Percentiles rank a stretch among this genome's conserved stretches.
phyloP scores from a whole-genome alignment of 2,888 invertebrate genomes.

The Stenolophus ochropezus region DNA sequence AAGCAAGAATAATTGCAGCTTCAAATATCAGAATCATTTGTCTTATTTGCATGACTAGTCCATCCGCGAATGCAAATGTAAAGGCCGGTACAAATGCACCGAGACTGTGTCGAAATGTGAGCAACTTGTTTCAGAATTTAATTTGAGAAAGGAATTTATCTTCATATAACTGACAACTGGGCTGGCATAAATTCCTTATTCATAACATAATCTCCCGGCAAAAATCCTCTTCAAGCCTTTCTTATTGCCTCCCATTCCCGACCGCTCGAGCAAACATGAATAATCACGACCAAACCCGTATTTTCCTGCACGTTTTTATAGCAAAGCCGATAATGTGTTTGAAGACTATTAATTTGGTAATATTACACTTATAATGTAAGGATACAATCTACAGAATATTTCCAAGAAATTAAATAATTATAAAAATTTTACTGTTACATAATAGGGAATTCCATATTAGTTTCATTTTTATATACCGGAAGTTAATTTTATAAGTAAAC shows the following conservation, averaged over 20 bases:
- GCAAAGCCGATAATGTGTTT: not conserved
- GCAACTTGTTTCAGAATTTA: slow-evolving; percentile 11
- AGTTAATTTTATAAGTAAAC: too few relatives aligned
- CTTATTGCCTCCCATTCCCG: not conserved
- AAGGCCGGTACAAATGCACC: not conserved
- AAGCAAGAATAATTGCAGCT: not conserved
- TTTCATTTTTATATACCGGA: too few relatives aligned
- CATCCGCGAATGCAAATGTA: not conserved
- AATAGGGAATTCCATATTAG: not conserved
- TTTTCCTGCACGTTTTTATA: not conserved
- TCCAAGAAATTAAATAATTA: too few relatives aligned
- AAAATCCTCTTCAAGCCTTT: not conserved
- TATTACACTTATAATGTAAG: too few relatives aligned
- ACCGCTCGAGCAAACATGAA: not conserved
- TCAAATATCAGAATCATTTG: not conserved
- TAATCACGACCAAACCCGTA: not conserved
- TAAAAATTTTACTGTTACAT: too few relatives aligned
- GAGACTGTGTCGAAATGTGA: not conserved
- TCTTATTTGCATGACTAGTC: not conserved
- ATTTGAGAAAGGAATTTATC: slow-evolving; percentile 2
- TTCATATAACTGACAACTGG: slow-evolving; percentile 9
- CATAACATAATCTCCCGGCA: slow-evolving; percentile 21
- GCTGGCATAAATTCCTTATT: slow-evolving; percentile 16
- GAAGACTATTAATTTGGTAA: not conserved
- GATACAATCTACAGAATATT: too few relatives aligned